Evolutionary conservation across 2,113 vertebrate species (phyloP).

Genomic region (Planiliza haematocheilus): DNA sequence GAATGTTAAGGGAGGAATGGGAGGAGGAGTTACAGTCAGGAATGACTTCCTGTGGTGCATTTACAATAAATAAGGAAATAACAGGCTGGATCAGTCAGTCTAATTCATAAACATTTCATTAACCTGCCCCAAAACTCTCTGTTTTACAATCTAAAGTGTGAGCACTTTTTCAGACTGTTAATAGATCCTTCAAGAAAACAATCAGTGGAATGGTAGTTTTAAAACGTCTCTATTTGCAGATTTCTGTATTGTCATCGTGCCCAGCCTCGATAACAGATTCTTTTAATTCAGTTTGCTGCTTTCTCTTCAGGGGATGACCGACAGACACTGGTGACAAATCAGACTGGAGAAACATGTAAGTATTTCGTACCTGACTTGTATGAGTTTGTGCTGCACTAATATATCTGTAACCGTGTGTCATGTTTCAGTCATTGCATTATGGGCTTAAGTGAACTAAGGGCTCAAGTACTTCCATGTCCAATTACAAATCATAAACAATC

Average conservation of each 20-base stretch:
- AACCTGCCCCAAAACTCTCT: background rate
- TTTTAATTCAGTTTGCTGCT: background rate
- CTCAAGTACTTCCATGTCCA: background rate
- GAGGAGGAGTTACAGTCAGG: no score
- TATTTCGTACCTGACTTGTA: constrained; percentile 6
- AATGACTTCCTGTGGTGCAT: no score
- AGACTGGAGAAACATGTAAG: constrained; percentile 62
- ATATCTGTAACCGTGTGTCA: background rate
- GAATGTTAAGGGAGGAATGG: no score
- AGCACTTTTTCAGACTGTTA: background rate
- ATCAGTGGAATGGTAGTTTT: background rate
- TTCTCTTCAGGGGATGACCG: constrained; percentile 24
- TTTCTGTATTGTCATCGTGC: no score
- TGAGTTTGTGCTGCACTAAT: no score
- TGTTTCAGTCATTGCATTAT: background rate
- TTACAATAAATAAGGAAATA: no score
- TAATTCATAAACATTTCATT: no score
- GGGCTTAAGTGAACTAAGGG: background rate
- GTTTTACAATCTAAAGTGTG: background rate
- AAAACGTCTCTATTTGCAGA: background rate
- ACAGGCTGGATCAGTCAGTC: no score
- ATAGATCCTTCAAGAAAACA: background rate
- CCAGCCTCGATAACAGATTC: background rate
- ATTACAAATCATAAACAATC: background rate
- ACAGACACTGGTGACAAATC: constrained; percentile 22